Evolutionary conservation across 2,113 vertebrate species (phyloP), one percentile per base, ranked within the genome.

Genomic region (Rhegmatorhina hoffmannsi): DNA sequence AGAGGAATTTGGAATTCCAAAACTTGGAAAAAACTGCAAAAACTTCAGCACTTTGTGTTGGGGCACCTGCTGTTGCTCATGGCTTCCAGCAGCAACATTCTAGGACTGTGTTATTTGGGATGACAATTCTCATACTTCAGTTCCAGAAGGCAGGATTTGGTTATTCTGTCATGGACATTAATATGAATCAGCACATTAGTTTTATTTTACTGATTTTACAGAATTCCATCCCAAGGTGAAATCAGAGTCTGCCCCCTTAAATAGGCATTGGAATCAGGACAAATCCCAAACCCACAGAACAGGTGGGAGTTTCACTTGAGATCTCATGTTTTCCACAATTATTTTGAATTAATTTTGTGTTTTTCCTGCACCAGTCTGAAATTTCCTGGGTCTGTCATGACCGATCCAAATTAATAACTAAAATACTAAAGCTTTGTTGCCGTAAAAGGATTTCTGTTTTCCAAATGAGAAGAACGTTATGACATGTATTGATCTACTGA

Each of bases 401-500:
- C 47, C 58, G 55, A 96, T 96, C 89, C 90, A 77, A 96, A 91
- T 97, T 53, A 94, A 77, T 91, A 96, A 80, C 60, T 95, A 94
- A 96, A 90, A 85, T 47, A 69, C 76, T 69, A 23, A 56, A 23
- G 80, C 91, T 96, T 96, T 83, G 94, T 95, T 89, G 84, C 95
- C 83, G 76, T 86, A 89, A 81, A 94, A 94, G 14, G 55, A 90
- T 96, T 91, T 90, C 66, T 92, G 88, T 73, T 95, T 97, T 89
- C 58, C 44, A 79, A 83, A 74, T 86, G 92, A 82, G 83, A 68
- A 78, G 94, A 90, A 47, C 8, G 11, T 87, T 89, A 63, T 83
- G 96, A 95, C 88, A 43, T 2, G 5, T 94, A 97, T 97, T 68
- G 97, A 98, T 96, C 95, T 77, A 33, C 84, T 55, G 47, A 79